These are phyloP conservation scores for Hyperoodon ampullatus DNA, from an alignment of 2,113 vertebrate species.

Conservation along the genomic window DNA sequence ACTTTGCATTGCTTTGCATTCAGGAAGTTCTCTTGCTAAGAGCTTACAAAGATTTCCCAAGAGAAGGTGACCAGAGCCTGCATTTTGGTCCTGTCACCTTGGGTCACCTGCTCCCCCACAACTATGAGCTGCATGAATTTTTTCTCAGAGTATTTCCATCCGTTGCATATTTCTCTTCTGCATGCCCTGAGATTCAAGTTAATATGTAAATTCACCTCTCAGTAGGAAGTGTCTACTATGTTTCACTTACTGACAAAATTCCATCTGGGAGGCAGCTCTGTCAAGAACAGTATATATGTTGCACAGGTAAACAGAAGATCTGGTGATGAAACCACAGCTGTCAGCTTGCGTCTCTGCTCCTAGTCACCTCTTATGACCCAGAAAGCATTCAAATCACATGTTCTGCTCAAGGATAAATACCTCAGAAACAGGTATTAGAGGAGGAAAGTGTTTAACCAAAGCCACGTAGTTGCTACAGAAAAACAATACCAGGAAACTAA, in stretches of 20 bases:
- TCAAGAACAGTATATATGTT: neutral
- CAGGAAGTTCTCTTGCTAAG: neutral
- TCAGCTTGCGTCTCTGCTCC: neutral
- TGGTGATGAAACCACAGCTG: neutral
- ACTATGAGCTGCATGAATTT: neutral
- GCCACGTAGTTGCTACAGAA: neutral
- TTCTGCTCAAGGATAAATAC: slow-evolving; percentile 33
- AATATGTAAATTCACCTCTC: neutral
- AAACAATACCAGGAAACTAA: neutral
- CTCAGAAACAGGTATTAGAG: neutral
- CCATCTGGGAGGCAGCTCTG: neutral
- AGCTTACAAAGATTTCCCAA: neutral
- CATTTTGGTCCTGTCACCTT: neutral
- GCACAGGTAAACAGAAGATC: neutral
- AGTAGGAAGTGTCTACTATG: neutral
- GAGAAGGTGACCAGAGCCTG: neutral
- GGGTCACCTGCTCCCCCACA: neutral
- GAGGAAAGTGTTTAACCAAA: neutral
- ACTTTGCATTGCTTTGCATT: neutral
- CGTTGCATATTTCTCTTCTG: neutral
- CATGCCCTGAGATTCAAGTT: neutral
- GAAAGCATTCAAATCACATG: neutral
- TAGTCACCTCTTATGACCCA: neutral
- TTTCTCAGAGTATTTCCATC: neutral
- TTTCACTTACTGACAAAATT: neutral